Conservation (phyloP, 2,888 invertebrate species). For the Globia sparganii region DNA sequence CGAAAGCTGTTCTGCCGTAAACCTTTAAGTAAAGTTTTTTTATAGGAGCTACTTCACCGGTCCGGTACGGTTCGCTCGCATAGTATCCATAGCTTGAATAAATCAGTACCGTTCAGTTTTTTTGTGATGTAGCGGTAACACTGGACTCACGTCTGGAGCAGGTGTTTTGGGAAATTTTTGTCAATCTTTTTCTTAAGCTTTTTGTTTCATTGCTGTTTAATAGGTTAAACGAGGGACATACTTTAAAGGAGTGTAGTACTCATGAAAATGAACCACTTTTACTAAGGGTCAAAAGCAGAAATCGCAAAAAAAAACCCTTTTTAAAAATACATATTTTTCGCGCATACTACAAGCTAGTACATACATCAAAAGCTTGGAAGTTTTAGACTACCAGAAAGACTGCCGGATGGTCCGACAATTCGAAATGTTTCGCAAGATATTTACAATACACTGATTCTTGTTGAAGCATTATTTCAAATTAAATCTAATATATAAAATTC, state of each 20-base stretch:
- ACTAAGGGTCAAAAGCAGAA: not conserved
- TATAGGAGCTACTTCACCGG: conserved; percentile 30
- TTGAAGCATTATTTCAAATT: no score
- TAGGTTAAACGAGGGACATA: not conserved
- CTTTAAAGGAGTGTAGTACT: not conserved
- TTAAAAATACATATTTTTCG: no score
- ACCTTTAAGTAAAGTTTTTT: conserved; percentile 28
- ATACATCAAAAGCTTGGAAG: no score
- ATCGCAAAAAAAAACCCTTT: not conserved
- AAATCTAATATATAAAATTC: no score
- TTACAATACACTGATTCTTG: no score
- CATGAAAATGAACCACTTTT: not conserved
- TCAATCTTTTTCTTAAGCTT: not conserved
- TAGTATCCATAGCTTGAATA: conserved; percentile 17
- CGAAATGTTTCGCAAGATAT: no score
- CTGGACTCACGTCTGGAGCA: no score
- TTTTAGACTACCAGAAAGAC: no score
- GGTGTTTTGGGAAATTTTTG: not conserved
- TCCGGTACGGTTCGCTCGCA: conserved; percentile 3
- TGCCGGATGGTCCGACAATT: no score
- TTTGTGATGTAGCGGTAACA: not conserved
- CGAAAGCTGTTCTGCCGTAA: conserved; percentile 51
- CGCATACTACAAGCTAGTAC: no score
- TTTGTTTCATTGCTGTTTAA: not conserved
- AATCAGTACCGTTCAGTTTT: conserved; percentile 2